Base-by-base conservation (phyloP, 2,888 invertebrate genomes). In the Brachyptera putata region DNA sequence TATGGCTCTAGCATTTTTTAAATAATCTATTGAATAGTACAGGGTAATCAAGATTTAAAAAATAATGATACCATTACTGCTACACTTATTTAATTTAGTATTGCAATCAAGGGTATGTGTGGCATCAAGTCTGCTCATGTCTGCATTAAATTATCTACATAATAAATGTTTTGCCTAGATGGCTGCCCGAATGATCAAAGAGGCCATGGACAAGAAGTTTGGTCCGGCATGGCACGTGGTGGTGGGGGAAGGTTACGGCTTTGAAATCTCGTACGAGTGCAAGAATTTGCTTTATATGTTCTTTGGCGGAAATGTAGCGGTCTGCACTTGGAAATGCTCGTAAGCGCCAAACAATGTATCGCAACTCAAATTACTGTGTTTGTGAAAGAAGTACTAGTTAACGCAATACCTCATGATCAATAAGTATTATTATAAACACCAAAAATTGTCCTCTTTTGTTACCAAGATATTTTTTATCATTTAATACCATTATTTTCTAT, bases 221-320 rank as follows among this genome's bases (percentile, higher is more conserved):
- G 96, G 96, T 2, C 87, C 92, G 0, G 88, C 93, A 61, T 96
- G 95, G 85, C 93, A 95, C 76, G 92, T 89, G n/a, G 89, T 96
- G 0, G 89, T 97, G 3, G 97, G 97, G 4, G 96, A 97, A 80
- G 93, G 91, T 61, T 96, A 87, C 76, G 95, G 95, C 48, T 94
- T 94, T 75, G 93, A 94, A 74, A 84, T 95, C 63, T 91, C 93
- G 1, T 92, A 94, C 73, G 94, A 96, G 77, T 87, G 89, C 62
- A 90, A 89, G 72, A 88, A 88, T 67, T 82, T 94, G 63, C 80
- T 94, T 64, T 91, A 93, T 74, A 82, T 95, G 81, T 95, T 87
- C 76, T 94, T 94, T 71, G 95, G 89, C 62, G 95, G 95, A 57
- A 95, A 92, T 74, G 80, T 91, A 68, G 95, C 92, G 13, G 84